Conservation (phyloP, 2,113 vertebrate genomes). For the Catagonus wagneri region DNA sequence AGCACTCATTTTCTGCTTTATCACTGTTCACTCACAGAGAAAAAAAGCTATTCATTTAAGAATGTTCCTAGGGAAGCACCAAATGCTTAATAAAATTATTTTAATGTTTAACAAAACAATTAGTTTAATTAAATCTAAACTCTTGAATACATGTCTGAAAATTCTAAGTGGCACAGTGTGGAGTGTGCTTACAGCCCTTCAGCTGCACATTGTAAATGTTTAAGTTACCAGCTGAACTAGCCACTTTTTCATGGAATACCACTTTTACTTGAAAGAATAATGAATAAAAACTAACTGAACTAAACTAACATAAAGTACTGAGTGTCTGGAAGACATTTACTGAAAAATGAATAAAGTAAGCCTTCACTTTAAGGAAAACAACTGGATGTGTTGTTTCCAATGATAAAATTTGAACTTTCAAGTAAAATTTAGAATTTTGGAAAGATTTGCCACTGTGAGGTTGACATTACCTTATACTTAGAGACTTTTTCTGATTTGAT, state of each 20-base stretch:
- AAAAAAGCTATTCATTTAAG: background rate
- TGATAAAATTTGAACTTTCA: background rate
- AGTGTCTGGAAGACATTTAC: background rate
- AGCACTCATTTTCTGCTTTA: background rate
- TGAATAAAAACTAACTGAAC: background rate
- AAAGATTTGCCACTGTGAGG: background rate
- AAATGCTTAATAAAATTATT: background rate
- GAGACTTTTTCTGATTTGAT: background rate
- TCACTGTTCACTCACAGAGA: too few relatives aligned
- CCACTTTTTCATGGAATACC: background rate
- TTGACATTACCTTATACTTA: background rate
- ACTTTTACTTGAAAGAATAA: background rate
- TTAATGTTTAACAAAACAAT: background rate
- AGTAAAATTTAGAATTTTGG: slow-evolving; percentile 26
- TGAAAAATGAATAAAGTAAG: background rate
- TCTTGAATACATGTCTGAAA: background rate
- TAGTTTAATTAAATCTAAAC: background rate
- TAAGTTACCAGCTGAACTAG: background rate
- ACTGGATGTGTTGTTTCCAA: background rate
- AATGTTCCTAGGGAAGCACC: background rate
- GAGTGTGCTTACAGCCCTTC: background rate
- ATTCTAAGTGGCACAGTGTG: background rate
- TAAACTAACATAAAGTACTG: background rate
- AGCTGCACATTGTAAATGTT: too few relatives aligned
- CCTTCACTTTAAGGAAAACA: background rate